These are phyloP conservation scores for Tetragonisca angustula DNA, from an alignment of 2,888 invertebrate species.

Conservation along the genomic window DNA sequence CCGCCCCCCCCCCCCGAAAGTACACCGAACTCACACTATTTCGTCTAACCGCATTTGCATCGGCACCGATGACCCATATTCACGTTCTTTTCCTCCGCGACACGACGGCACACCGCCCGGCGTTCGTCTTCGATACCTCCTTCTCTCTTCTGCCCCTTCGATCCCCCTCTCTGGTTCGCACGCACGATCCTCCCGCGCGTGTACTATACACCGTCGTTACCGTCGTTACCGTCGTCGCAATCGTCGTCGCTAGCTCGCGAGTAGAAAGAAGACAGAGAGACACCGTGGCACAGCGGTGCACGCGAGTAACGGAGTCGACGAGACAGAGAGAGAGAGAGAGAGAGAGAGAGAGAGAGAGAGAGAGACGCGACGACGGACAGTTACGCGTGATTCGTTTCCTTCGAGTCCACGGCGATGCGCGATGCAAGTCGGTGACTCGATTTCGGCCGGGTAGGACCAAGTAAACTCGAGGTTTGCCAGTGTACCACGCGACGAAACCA, in stretches of 20 bases:
- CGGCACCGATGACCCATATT: slow-evolving; percentile 83
- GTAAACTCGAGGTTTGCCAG: slow-evolving; percentile 40
- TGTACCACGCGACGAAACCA: slow-evolving; percentile 50
- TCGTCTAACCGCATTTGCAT: slow-evolving; percentile 81
- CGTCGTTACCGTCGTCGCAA: neutral
- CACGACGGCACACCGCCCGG: slow-evolving; percentile 38
- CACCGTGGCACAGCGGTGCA: slow-evolving; percentile 1
- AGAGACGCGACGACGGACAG: slow-evolving; percentile 53
- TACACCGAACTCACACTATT: slow-evolving; percentile 64
- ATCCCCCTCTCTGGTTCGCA: slow-evolving; percentile 19
- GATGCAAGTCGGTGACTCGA: slow-evolving; percentile 71
- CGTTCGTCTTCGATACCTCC: slow-evolving; percentile 35
- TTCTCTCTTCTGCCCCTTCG: slow-evolving; percentile 34
- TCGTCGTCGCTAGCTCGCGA: slow-evolving; percentile 9
- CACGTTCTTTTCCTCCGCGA: slow-evolving; percentile 73
- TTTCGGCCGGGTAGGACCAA: slow-evolving; percentile 59
- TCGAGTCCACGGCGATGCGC: slow-evolving; percentile 63
- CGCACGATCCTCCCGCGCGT: slow-evolving; percentile 33
- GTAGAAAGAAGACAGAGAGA: slow-evolving; percentile 15
- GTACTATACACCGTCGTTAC: neutral
- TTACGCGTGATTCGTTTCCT: slow-evolving; percentile 69
- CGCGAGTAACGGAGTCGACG: neutral
- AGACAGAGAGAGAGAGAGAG: no score
- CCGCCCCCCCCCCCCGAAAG: slow-evolving; percentile 38
- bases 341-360: neutral